Evolutionary conservation across 1,140 invertebrate genomes (phyloP).

Genomic region (Leptinotarsa undecemlineata): DNA sequence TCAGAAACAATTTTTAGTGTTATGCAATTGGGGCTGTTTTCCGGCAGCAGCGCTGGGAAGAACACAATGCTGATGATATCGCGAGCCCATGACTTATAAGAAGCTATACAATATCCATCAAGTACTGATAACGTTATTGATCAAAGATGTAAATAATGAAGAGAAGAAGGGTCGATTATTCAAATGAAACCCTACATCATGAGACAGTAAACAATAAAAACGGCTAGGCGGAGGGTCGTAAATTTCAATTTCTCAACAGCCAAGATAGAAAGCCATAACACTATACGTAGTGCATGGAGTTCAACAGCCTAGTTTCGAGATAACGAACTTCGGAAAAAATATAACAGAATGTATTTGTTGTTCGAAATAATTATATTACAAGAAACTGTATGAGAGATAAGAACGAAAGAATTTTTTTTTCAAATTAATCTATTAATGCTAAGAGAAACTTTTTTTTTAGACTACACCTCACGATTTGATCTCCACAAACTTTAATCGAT

Average conservation of each 20-base stretch:
- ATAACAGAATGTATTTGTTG: background rate
- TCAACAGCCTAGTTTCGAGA: background rate
- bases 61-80: slow-evolving; percentile 3
- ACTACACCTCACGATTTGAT: too few species aligned
- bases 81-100: background rate
- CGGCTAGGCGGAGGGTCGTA: slow-evolving; percentile 40
- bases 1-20: slow-evolving; percentile 2
- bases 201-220: slow-evolving; percentile 50
- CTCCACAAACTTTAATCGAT: too few species aligned
- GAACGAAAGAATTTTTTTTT: background rate
- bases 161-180: slow-evolving; percentile 48
- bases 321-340: background rate
- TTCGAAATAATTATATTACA: background rate
- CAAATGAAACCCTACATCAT: slow-evolving; percentile 41
- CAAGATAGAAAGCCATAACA: slow-evolving; percentile 22
- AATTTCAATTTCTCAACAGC: slow-evolving; percentile 42
- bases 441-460: background rate
- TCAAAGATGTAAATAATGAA: slow-evolving; percentile 50
- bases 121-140: slow-evolving; percentile 48
- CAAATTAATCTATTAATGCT: background rate
- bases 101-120: slow-evolving; percentile 40
- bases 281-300: background rate
- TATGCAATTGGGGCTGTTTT: background rate
- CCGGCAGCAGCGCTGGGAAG: background rate
- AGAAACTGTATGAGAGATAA: background rate